phyloP scores from a whole-genome alignment of 2,888 invertebrate species.

The Portevinia maculata region DNA sequence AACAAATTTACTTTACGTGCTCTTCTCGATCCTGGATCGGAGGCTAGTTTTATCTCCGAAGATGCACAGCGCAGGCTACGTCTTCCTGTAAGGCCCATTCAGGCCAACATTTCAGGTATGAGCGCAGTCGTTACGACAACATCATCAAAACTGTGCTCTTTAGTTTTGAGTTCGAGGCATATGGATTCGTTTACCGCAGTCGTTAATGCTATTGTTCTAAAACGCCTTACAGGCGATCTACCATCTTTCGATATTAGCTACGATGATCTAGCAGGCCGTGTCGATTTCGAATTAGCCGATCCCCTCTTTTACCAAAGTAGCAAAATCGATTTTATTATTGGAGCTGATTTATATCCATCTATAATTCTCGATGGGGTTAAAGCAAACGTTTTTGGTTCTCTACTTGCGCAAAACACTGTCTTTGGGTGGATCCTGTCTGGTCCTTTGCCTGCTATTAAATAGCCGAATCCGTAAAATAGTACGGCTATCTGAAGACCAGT shows the following conservation, averaged over 20 bases:
- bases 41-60: not conserved
- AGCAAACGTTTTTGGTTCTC: not conserved
- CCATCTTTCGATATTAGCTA: constrained; percentile 5
- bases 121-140: constrained; percentile 4
- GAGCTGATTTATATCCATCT: constrained; percentile 24
- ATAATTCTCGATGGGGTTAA: constrained; percentile 16
- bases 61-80: not conserved
- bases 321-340: constrained; percentile 23
- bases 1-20: not conserved
- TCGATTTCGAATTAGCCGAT: constrained; percentile 21
- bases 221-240: constrained; percentile 20
- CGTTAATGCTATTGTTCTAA: constrained; percentile 18
- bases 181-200: not conserved
- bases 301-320: constrained; percentile 18
- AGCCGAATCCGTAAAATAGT: too few relatives aligned
- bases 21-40: not conserved
- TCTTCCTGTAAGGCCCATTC: not conserved
- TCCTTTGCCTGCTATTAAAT: not conserved
- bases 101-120: constrained; percentile 19
- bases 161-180: not conserved
- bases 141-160: constrained; percentile 11
- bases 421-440: constrained; percentile 10
- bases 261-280: too few relatives aligned
- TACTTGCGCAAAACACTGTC: constrained; percentile 26
- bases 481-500: too few relatives aligned